A percentile compares a stretch with the other conserved stretches of the same genome.
Evolutionary conservation across 2,888 invertebrate species (phyloP).

Genomic region (Drosophila paracracens): DNA sequence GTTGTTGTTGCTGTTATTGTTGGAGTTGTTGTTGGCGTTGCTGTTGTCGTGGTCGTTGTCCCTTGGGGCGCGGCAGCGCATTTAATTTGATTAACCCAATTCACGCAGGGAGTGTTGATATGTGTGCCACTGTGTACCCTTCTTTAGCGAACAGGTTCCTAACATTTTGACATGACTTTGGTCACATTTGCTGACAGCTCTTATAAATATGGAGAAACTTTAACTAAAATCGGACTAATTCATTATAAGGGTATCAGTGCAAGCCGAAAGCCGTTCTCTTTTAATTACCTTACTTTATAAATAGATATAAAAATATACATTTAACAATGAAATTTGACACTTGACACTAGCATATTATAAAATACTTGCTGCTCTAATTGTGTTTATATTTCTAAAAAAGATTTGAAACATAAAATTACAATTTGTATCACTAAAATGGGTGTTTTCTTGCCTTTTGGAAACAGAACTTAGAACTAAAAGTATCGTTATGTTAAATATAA

Average conservation of each 20-base stretch:
- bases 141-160: slow-evolving; percentile 2
- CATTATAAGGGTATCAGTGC: slow-evolving; percentile 16
- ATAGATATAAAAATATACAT: slow-evolving; percentile 4
- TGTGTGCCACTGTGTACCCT: slow-evolving; percentile 33
- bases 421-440: slow-evolving; percentile 24
- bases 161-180: background rate
- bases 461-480: slow-evolving; percentile 41
- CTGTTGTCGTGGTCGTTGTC: slow-evolving; percentile 31
- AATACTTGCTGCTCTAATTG: slow-evolving; percentile 76
- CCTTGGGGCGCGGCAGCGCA: slow-evolving; percentile 74
- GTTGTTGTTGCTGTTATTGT: slow-evolving; percentile 23
- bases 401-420: slow-evolving; percentile 40
- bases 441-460: slow-evolving; percentile 30
- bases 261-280: slow-evolving; percentile 12
- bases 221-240: slow-evolving; percentile 1
- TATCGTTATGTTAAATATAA: background rate
- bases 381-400: slow-evolving; percentile 64
- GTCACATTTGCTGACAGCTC: background rate
- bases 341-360: slow-evolving; percentile 22
- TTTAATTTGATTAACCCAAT: slow-evolving; percentile 83
- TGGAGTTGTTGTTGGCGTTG: slow-evolving; percentile 17
- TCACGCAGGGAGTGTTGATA: slow-evolving; percentile 54
- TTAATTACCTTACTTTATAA: slow-evolving; percentile 19
- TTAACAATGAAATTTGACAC: slow-evolving; percentile 33
- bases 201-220: background rate